Conservation (phyloP, 1,140 invertebrate genomes). For the Neoseiulus cucumeris region DNA sequence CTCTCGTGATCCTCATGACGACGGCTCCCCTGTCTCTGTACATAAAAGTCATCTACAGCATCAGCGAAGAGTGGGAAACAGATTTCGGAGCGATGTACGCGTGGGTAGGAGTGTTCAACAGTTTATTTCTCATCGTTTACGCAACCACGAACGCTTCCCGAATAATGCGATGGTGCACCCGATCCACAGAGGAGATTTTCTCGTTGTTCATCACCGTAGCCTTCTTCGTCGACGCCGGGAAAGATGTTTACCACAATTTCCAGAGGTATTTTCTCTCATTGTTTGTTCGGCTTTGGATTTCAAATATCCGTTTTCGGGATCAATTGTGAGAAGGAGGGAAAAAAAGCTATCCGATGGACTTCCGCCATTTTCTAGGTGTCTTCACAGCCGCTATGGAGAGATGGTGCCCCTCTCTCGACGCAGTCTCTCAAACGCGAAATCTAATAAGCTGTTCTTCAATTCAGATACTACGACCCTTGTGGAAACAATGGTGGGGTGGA, state of each 20-base stretch:
- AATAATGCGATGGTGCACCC: slow-evolving; percentile 31
- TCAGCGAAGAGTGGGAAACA: slow-evolving; percentile 29
- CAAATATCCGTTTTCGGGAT: no score
- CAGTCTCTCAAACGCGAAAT: no score
- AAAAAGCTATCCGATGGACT: no score
- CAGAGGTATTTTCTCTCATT: not conserved
- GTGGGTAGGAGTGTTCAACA: slow-evolving; percentile 33
- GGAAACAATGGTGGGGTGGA: not conserved
- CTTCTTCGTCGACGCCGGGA: slow-evolving; percentile 32
- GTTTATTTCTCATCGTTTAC: slow-evolving; percentile 32
- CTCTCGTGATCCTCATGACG: slow-evolving; percentile 33
- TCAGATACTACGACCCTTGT: not conserved
- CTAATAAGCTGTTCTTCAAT: not conserved
- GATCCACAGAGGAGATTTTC: slow-evolving; percentile 37
- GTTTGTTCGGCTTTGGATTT: no score
- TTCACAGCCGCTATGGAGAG: no score
- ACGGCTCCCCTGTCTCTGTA: slow-evolving; percentile 35
- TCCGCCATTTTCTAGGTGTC: no score
- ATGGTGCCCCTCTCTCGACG: no score
- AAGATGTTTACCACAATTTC: slow-evolving; percentile 24
- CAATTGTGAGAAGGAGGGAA: no score
- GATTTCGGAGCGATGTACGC: slow-evolving; percentile 35
- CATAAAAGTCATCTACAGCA: slow-evolving; percentile 33
- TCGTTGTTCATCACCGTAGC: slow-evolving; percentile 35
- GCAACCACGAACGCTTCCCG: slow-evolving; percentile 30